Base-by-base conservation (phyloP, 2,888 invertebrate species). In the Drosophila atroscutellata region DNA sequence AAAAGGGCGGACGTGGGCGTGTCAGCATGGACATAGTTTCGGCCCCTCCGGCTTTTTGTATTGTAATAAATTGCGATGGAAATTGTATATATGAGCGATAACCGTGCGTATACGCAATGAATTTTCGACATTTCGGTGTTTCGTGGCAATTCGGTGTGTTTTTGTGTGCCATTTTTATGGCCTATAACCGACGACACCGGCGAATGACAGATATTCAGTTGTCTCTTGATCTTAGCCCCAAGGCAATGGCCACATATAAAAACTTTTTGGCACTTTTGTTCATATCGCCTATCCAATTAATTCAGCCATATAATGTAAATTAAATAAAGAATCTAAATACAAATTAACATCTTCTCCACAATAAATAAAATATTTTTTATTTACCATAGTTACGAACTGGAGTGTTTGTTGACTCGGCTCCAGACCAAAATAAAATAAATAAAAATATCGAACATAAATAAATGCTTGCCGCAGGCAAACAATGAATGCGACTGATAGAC, bases 41-140 rank as follows among this genome's bases (percentile, higher is more conserved):
- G 54, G 3, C 37, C 37, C 66, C 56, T 34, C n/a, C 34, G 59
- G 57, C 62, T 42, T 61, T 59, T 59, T 52, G 50, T 74, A 66
- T 28, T 55, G 55, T 68, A 81, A 86, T 86, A 84, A 81, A 84
- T 75, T 75, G 51, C 75, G 26, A 34, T 65, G 72, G 64, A 63
- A 67, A 71, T 69, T 71, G 72, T 78, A 74, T 65, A 67, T 67
- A 77, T 85, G 83, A 83, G 80, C 86, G 83, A 87, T 82, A 88
- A 74, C 75, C 73, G 86, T 88, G 78, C 61, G 61, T 71, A 61
- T 69, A 63, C 71, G 75, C 72, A 78, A 78, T 72, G 72, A 75
- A 59, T 66, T 58, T 59, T 61, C 56, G 39, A 69, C 78, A 55
- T 64, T 55, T 57, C 36, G 37, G 34, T 30, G 42, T 63, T 61